These are phyloP conservation scores for Cyanistes caeruleus DNA, from an alignment of 2,113 vertebrate genomes.

Conservation along the genomic window DNA sequence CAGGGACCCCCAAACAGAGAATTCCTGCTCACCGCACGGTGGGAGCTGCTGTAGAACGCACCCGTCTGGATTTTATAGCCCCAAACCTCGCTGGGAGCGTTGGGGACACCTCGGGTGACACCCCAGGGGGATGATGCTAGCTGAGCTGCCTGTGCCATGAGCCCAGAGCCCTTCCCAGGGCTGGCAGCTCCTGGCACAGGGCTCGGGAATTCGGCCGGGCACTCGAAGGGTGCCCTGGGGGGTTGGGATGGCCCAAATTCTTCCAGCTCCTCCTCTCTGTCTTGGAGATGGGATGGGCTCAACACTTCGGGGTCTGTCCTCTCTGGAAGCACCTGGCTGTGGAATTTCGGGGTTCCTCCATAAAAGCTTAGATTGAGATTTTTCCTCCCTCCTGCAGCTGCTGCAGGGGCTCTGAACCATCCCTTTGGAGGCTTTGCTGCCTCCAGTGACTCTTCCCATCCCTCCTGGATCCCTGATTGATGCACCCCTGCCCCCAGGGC, in stretches of 20 bases:
- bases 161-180: neutral
- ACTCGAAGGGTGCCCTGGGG: neutral
- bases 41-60: neutral
- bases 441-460: neutral
- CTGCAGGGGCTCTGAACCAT: neutral
- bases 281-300: rapidly evolving
- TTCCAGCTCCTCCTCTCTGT: neutral
- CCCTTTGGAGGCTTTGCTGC: neutral
- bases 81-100: rapidly evolving
- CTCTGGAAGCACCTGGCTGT: neutral
- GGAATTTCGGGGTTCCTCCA: neutral
- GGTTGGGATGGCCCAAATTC: neutral
- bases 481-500: neutral
- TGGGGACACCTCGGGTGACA: neutral
- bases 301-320: neutral
- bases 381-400: neutral
- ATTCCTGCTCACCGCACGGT: rapidly evolving
- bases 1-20: rapidly evolving
- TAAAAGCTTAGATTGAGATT: neutral
- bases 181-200: neutral
- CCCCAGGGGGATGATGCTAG: neutral
- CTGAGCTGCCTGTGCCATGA: rapidly evolving
- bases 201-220: no score
- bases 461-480: neutral
- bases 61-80: rapidly evolving